Evolutionary conservation across 2,113 vertebrate species (phyloP).

Genomic region (Callocephalon fimbriatum): DNA sequence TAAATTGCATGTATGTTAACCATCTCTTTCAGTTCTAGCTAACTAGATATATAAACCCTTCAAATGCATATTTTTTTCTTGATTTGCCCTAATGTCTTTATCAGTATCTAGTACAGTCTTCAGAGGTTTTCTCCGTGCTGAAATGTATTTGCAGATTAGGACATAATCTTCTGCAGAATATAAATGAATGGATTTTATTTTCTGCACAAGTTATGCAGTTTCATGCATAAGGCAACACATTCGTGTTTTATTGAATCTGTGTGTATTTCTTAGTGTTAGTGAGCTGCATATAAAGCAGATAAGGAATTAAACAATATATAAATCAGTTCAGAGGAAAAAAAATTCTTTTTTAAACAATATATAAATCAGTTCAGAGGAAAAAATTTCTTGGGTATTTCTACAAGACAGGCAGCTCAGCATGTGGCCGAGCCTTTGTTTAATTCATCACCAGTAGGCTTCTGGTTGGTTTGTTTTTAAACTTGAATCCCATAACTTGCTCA

Average conservation of each 20-base stretch:
- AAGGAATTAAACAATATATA: constrained; percentile 20
- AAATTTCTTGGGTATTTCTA: background rate
- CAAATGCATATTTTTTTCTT: background rate
- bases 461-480: background rate
- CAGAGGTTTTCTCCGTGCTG: background rate
- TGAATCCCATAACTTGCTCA: background rate
- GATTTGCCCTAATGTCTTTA: background rate
- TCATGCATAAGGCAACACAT: background rate
- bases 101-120: background rate
- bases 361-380: background rate
- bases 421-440: background rate
- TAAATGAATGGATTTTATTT: constrained; percentile 45
- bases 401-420: background rate
- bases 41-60: background rate
- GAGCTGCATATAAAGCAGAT: constrained; percentile 17
- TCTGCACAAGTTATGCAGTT: background rate
- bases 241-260: constrained; percentile 26
- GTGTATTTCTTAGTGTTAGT: background rate
- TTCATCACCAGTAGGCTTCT: background rate
- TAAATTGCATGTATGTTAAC: background rate
- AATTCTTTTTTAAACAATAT: background rate
- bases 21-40: background rate
- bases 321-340: background rate
- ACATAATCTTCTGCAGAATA: constrained; percentile 3
- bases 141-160: constrained; percentile 32